Evolutionary conservation across 35 echinoderm and acorn worm genomes (phyloP).

Genomic region (Strongylocentrotus purpuratus): DNA sequence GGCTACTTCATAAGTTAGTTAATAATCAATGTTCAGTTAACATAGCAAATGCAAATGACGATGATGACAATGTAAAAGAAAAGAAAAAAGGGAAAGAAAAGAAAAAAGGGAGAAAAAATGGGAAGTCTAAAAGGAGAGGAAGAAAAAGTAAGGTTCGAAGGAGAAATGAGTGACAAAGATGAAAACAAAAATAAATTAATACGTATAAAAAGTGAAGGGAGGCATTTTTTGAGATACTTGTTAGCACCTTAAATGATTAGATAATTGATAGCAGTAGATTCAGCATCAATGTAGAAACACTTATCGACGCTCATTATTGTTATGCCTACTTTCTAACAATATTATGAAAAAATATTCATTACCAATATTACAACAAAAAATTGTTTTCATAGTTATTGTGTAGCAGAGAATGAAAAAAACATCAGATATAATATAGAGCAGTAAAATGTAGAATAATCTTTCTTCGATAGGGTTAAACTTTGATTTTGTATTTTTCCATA

Average conservation of each 20-base stretch:
- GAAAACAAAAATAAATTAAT: not conserved
- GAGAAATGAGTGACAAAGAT: not conserved
- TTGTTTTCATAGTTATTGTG: too few relatives aligned
- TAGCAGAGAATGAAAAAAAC: too few relatives aligned
- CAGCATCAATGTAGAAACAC: not conserved
- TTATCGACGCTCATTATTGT: not conserved
- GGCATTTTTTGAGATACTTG: not conserved
- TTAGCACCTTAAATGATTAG: not conserved
- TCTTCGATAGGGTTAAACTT: too few relatives aligned
- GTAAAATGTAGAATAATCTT: too few relatives aligned
- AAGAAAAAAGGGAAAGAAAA: not conserved
- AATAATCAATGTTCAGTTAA: not conserved
- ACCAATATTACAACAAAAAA: not conserved
- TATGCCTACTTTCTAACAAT: not conserved
- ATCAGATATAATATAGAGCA: too few relatives aligned
- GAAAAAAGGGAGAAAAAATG: not conserved
- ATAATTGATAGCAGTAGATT: not conserved
- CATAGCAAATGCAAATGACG: not conserved
- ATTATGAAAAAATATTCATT: not conserved
- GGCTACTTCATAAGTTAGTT: not conserved
- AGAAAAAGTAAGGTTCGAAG: not conserved
- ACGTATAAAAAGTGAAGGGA: not conserved
- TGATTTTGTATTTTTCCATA: too few relatives aligned
- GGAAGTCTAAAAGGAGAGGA: not conserved
- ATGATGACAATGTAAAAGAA: not conserved